Conservation (phyloP, 2,888 invertebrate genomes). For the Piscicola geometra region DNA sequence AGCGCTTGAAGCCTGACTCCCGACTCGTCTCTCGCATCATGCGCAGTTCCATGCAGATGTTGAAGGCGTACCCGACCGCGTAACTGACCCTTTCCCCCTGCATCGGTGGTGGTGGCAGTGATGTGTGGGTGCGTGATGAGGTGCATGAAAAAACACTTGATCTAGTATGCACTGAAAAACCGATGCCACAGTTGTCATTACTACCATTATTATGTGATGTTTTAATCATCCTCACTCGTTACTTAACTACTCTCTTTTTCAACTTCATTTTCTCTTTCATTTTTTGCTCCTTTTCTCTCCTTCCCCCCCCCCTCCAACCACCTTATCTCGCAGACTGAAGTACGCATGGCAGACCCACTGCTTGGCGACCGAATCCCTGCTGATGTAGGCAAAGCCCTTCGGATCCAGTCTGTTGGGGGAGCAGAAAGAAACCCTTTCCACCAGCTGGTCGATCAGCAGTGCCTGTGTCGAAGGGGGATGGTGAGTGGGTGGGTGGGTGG, state of each 20-base stretch:
- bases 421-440: conserved; percentile 99
- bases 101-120: neutral
- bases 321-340: conserved; percentile 84
- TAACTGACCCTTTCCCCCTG: conserved; percentile 92
- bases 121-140: too few species aligned
- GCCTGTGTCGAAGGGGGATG: conserved; percentile 66
- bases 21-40: conserved; percentile 89
- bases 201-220: too few species aligned
- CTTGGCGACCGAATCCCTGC: conserved; percentile 93
- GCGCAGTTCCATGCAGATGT: conserved; percentile 93
- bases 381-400: conserved; percentile 96
- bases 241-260: too few species aligned
- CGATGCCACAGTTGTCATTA: too few species aligned
- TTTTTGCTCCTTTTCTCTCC: too few species aligned
- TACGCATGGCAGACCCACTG: conserved; percentile 99
- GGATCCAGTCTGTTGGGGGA: conserved; percentile 97
- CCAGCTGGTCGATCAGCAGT: conserved; percentile 95
- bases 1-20: conserved; percentile 69
- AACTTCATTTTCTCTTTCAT: too few species aligned
- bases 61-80: conserved; percentile 98
- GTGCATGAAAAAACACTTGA: too few species aligned
- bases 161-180: too few species aligned
- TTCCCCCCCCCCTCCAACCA: too few species aligned
- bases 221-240: too few species aligned
- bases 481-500: neutral